These are phyloP conservation scores for Diorhabda sublineata DNA, from an alignment of 1,140 invertebrate species.

Conservation along the genomic window DNA sequence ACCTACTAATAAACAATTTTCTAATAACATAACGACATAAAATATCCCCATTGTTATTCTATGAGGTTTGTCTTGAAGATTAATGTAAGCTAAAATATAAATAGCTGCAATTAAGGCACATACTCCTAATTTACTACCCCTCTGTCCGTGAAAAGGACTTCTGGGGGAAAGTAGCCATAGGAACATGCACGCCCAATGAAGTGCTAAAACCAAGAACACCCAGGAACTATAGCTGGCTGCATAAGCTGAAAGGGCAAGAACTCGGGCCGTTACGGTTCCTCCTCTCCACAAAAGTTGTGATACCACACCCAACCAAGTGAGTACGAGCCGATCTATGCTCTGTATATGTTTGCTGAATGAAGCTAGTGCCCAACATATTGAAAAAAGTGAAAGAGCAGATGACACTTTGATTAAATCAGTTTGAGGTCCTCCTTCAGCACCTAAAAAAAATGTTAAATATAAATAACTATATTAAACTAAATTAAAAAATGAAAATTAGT, in stretches of 20 bases:
- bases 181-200: constrained; percentile 68
- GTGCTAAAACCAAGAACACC: constrained; percentile 71
- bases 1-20: constrained; percentile 73
- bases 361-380: constrained; percentile 84
- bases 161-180: constrained; percentile 76
- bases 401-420: constrained; percentile 79
- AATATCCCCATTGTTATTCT: constrained; percentile 61
- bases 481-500: too few species aligned
- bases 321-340: constrained; percentile 76
- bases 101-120: constrained; percentile 75
- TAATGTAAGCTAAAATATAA: constrained; percentile 88
- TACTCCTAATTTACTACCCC: constrained; percentile 60
- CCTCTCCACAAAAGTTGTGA: constrained; percentile 78
- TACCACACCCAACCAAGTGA: constrained; percentile 87
- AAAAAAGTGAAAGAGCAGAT: constrained; percentile 74
- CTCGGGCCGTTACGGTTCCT: constrained; percentile 79
- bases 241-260: constrained; percentile 78
- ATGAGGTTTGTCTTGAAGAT: constrained; percentile 65
- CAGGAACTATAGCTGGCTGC: constrained; percentile 79
- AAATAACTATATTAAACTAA: too few species aligned
- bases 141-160: constrained; percentile 78
- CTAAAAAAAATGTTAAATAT: constrained; percentile 2
- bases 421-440: constrained; percentile 42
- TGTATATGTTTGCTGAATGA: constrained; percentile 85
- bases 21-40: constrained; percentile 88